phyloP scores from a whole-genome alignment of 64 coral and sea anemone species.

The Pachyseris speciosa region DNA sequence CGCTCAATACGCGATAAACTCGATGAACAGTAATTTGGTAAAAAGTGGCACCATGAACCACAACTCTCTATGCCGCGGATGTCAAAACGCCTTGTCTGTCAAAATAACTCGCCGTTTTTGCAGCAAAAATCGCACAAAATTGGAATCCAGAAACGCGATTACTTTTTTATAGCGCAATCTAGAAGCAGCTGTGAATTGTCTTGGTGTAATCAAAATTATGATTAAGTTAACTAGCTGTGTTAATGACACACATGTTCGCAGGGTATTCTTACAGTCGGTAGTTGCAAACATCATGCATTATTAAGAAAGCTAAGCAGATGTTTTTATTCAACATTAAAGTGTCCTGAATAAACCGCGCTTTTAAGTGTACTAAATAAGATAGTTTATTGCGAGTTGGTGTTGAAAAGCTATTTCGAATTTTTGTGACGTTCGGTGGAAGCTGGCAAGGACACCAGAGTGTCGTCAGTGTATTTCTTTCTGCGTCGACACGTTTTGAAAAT shows the following conservation, averaged over 20 bases:
- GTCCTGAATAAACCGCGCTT: conserved; percentile 28
- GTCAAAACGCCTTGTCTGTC: neutral
- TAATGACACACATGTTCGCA: conserved; percentile 29
- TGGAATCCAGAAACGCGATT: neutral
- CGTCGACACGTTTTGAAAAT: conserved; percentile 48
- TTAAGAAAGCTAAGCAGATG: conserved; percentile 59
- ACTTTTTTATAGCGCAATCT: neutral
- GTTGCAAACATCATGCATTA: conserved; percentile 42
- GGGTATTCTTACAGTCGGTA: conserved; percentile 16
- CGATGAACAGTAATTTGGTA: neutral
- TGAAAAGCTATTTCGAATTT: neutral
- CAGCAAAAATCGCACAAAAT: neutral
- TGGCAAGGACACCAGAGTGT: too few species aligned
- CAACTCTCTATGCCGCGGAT: neutral
- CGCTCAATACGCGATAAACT: neutral
- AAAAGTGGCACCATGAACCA: neutral
- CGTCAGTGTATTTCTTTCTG: neutral
- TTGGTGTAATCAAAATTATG: conserved; percentile 6
- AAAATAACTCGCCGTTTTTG: neutral
- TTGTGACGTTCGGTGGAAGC: neutral
- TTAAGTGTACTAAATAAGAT: conserved; percentile 29
- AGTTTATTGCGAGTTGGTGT: conserved; percentile 38
- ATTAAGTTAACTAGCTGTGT: neutral
- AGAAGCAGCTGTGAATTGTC: neutral
- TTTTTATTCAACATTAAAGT: conserved; percentile 62